Conservation (phyloP, 1,140 invertebrate species). For the Eueides isabella region DNA sequence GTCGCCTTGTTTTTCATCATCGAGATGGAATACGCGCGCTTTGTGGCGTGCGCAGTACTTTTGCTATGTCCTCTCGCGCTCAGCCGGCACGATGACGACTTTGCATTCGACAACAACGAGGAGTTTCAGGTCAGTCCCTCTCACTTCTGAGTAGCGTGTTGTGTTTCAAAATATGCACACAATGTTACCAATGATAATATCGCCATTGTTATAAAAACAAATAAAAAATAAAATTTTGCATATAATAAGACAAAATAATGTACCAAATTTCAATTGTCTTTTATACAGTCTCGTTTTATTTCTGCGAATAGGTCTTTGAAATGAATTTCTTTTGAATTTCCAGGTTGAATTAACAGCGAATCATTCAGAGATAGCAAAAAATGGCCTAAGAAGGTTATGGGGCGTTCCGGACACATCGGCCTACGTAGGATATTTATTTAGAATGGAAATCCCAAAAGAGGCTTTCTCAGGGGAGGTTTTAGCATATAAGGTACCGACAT, state of each 20-base stretch:
- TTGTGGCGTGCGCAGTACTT: constrained; percentile 60
- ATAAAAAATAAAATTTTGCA: constrained; percentile 29
- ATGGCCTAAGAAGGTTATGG: constrained; percentile 81
- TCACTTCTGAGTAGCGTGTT: constrained; percentile 12
- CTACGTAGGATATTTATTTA: constrained; percentile 79
- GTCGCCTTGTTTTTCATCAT: constrained; percentile 36
- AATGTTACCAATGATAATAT: constrained; percentile 30
- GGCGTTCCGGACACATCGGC: constrained; percentile 81
- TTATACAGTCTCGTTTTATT: constrained; percentile 9
- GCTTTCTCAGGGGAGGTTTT: constrained; percentile 77
- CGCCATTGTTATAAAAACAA: constrained; percentile 30
- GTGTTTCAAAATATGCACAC: constrained; percentile 24
- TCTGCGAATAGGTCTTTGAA: neutral
- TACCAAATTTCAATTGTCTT: constrained; percentile 30
- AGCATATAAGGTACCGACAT: constrained; percentile 70
- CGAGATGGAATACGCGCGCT: constrained; percentile 60
- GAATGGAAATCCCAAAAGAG: constrained; percentile 81
- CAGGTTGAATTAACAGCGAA: constrained; percentile 73
- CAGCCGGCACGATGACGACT: constrained; percentile 76
- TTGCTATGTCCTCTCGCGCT: constrained; percentile 66
- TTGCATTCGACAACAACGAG: constrained; percentile 79
- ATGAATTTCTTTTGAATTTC: constrained; percentile 36
- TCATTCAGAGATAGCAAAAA: constrained; percentile 76
- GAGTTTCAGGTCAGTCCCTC: constrained; percentile 70
- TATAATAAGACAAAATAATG: constrained; percentile 30